Evolutionary conservation across 2,113 vertebrate species (phyloP).

Genomic region (Dicerorhinus sumatrensis): DNA sequence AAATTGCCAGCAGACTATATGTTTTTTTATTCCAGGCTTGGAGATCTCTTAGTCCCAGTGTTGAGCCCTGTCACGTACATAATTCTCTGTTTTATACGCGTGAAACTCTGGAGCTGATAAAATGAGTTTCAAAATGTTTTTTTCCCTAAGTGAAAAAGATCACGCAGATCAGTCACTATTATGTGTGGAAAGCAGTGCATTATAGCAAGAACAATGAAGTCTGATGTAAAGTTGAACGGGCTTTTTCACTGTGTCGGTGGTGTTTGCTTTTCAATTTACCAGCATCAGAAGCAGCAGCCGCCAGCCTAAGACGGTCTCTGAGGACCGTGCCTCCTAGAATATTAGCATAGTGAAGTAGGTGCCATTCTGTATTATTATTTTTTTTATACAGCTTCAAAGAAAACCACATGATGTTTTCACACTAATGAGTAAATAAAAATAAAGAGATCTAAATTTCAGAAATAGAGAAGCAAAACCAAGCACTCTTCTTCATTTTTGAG

Average conservation of each 20-base stretch:
- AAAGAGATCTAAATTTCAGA: conserved; percentile 39
- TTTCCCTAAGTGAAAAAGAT: conserved; percentile 30
- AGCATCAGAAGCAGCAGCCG: neutral
- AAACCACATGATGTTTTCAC: neutral
- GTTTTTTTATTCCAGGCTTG: conserved; percentile 61
- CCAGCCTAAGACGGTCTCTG: neutral
- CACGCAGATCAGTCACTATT: neutral
- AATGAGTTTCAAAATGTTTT: conserved; percentile 48
- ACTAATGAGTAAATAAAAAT: conserved; percentile 2
- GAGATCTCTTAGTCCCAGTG: conserved; percentile 25
- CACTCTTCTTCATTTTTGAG: neutral
- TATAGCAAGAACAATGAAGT: neutral
- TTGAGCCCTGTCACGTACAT: neutral
- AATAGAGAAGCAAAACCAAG: neutral
- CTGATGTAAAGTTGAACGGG: neutral
- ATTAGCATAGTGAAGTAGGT: neutral
- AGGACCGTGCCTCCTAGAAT: neutral
- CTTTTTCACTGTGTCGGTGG: neutral
- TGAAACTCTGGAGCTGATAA: conserved; percentile 57
- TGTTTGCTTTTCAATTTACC: conserved; percentile 23
- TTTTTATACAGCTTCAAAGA: conserved; percentile 26
- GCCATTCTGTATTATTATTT: neutral
- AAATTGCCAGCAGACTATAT: conserved; percentile 67
- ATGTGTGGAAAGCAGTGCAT: neutral
- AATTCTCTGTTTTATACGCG: conserved; percentile 49